Evolutionary conservation across 2,888 invertebrate genomes (phyloP).

Genomic region (Dynastes hyllus): DNA sequence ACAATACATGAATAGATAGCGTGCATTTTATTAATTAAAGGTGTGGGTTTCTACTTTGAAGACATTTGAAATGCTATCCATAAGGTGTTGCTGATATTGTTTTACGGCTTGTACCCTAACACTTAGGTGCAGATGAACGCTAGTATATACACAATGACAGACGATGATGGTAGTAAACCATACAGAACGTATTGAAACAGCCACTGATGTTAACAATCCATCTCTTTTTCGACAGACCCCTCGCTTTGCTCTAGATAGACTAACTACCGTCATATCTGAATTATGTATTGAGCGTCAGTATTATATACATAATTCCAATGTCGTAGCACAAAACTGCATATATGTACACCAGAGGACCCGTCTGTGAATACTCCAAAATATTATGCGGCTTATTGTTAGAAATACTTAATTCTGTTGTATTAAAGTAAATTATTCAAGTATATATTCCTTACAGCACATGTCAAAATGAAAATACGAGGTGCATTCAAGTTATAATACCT

Average conservation of each 20-base stretch:
- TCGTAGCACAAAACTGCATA: conserved; percentile 16
- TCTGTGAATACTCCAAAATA: neutral
- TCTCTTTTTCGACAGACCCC: neutral
- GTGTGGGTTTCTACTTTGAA: conserved; percentile 9
- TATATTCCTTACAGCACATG: no score
- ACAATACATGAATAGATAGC: conserved; percentile 29
- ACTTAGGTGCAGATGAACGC: neutral
- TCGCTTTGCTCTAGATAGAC: neutral
- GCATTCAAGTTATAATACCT: no score
- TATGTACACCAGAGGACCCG: neutral
- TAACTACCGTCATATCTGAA: neutral
- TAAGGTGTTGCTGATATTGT: neutral
- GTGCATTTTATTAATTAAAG: conserved; percentile 28
- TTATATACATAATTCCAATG: conserved; percentile 4
- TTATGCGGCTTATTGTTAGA: neutral
- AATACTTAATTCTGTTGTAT: no score
- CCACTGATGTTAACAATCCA: neutral
- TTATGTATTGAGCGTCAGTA: conserved; percentile 21
- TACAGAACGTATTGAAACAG: neutral
- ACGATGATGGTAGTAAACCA: neutral
- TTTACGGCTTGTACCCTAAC: neutral
- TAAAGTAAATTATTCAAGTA: no score
- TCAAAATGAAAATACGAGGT: no score
- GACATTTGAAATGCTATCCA: neutral
- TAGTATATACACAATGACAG: neutral